phyloP scores from a whole-genome alignment of 2,113 vertebrate species.

The Pithys albifrons region DNA sequence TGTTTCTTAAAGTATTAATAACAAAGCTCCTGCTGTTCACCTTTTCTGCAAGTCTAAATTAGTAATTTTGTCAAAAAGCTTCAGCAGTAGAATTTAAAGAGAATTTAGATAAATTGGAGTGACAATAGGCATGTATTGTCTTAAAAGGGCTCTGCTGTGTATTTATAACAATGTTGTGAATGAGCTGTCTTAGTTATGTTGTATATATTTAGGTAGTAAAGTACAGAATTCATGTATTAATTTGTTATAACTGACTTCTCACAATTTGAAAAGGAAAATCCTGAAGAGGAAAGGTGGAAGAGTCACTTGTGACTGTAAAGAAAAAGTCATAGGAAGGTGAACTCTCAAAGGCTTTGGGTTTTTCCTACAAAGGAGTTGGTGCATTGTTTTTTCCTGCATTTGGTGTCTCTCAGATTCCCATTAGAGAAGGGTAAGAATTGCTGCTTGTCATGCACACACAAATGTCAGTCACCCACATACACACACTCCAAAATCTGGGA shows the following conservation, averaged over 20 bases:
- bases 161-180: neutral
- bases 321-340: neutral
- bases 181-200: neutral
- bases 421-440: slow-evolving; percentile 52
- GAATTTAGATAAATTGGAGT: neutral
- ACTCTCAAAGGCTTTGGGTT: neutral
- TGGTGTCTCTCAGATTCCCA: slow-evolving; percentile 49
- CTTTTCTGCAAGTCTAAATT: neutral
- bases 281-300: neutral
- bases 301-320: neutral
- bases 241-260: neutral
- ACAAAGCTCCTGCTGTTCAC: neutral
- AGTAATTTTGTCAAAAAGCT: neutral
- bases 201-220: neutral
- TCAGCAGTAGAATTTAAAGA: neutral
- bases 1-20: neutral
- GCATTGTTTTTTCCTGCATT: neutral
- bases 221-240: neutral
- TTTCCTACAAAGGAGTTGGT: neutral
- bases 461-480: slow-evolving; percentile 5
- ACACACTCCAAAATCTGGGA: neutral
- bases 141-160: neutral
- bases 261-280: neutral
- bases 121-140: neutral
- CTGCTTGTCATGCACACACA: slow-evolving; percentile 10